Conservation (phyloP, 2,113 vertebrate species). For the Agapornis roseicollis region DNA sequence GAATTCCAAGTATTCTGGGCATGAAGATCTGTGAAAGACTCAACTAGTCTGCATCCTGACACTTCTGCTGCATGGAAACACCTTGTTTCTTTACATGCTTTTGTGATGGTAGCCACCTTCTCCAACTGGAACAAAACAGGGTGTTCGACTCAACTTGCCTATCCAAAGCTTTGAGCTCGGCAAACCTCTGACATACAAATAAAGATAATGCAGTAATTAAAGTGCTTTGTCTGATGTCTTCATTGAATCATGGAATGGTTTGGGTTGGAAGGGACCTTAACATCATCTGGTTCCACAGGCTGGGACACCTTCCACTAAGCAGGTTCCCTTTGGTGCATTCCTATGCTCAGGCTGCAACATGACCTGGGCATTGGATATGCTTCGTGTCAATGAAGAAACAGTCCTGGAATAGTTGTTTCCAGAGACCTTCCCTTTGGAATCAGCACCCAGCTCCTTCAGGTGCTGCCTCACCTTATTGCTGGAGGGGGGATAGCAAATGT, state of each 20-base stretch:
- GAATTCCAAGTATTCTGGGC: constrained; percentile 65
- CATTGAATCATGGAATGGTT: background rate
- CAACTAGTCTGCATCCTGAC: background rate
- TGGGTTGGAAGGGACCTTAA: background rate
- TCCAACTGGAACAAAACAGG: background rate
- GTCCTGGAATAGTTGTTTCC: background rate
- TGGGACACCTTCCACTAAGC: background rate
- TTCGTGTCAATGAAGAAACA: background rate
- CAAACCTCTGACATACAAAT: background rate
- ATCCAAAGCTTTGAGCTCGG: background rate
- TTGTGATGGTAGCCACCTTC: background rate
- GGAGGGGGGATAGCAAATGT: background rate
- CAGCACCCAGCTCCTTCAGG: background rate
- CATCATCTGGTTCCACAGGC: background rate
- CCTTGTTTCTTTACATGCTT: background rate
- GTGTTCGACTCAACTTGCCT: background rate
- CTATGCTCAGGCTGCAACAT: background rate
- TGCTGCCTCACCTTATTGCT: background rate
- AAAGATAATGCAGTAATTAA: constrained; percentile 10
- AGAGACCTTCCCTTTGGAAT: background rate
- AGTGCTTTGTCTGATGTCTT: background rate
- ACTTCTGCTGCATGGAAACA: background rate
- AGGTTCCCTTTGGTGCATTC: background rate
- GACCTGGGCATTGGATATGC: background rate
- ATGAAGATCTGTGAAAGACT: constrained; percentile 35